A percentile compares a stretch with the other conserved stretches of the same genome.
Conservation (phyloP, 2,797 vertebrate genomes). For the Gila robusta region DNA sequence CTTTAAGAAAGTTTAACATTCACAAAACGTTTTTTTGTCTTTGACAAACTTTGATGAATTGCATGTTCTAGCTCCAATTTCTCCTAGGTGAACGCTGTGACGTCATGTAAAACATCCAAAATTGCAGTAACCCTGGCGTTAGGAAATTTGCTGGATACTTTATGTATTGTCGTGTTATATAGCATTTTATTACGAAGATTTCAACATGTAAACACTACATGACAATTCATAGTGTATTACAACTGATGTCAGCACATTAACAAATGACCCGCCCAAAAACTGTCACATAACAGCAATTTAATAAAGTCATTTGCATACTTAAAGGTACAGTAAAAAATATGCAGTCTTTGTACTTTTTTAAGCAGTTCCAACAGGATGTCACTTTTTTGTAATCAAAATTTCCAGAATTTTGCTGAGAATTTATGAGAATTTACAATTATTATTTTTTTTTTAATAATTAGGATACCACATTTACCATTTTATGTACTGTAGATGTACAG, state of each 20-base stretch:
- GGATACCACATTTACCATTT: neutral
- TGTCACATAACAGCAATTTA: neutral
- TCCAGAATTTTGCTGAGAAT: neutral
- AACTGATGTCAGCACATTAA: neutral
- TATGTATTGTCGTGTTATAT: neutral
- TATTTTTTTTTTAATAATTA: neutral
- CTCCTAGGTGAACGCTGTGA: neutral
- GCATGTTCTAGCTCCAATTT: neutral
- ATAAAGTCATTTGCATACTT: neutral
- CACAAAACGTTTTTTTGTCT: no score
- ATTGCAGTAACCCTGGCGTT: no score
- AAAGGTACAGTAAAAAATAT: neutral
- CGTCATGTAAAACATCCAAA: neutral
- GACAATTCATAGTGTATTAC: neutral
- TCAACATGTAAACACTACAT: neutral
- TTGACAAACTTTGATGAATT: no score
- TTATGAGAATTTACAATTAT: neutral
- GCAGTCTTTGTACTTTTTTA: neutral
- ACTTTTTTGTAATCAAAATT: neutral
- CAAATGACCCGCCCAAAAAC: neutral
- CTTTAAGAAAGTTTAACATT: neutral
- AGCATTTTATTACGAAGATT: neutral
- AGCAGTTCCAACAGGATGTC: neutral
- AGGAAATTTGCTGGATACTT: no score
- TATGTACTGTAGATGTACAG: neutral